These are phyloP conservation scores for Lathamus discolor DNA, from an alignment of 2,113 vertebrate genomes.

Conservation along the genomic window DNA sequence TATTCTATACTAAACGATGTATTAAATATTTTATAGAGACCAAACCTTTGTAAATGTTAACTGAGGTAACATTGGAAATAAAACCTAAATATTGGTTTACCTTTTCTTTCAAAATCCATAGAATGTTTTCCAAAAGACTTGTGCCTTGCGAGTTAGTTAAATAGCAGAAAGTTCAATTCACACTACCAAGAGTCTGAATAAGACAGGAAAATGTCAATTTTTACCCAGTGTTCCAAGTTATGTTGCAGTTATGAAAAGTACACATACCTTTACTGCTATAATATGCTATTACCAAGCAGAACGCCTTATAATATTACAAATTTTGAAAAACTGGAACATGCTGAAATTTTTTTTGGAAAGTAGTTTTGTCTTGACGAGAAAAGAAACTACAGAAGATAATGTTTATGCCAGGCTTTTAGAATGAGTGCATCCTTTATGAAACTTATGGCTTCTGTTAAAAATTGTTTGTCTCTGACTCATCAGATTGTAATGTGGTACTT, in stretches of 20 bases:
- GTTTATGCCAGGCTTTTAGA: background rate
- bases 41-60: conserved; percentile 10
- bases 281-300: background rate
- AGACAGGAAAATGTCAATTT: background rate
- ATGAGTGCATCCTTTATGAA: background rate
- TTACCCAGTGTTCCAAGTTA: background rate
- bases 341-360: background rate
- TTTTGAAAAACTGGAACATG: background rate
- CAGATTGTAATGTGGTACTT: background rate
- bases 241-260: background rate
- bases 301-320: background rate
- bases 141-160: background rate
- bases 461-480: background rate
- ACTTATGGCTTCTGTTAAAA: background rate
- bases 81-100: background rate
- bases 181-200: background rate
- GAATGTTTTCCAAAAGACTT: background rate
- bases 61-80: background rate
- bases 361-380: background rate
- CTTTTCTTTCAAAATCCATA: background rate
- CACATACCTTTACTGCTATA: background rate
- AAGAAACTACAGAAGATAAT: background rate
- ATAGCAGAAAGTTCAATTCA: conserved; percentile 1
- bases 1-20: background rate
- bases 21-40: background rate